Evolutionary conservation across 2,797 vertebrate species (phyloP).

Genomic region (Ptychobarbus kaznakovi): DNA sequence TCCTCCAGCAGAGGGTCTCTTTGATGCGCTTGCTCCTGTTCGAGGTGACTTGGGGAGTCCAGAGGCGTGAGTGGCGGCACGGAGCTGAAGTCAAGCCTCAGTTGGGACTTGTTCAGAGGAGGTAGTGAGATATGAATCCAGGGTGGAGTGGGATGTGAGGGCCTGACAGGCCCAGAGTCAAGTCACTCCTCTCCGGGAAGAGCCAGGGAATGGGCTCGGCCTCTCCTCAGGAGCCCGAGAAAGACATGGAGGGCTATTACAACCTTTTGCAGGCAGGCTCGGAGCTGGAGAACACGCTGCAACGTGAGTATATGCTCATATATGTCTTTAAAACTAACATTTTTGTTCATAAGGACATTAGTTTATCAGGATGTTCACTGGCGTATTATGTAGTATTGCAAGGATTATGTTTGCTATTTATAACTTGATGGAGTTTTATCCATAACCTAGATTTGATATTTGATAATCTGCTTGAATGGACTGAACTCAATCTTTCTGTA

Average conservation of each 20-base stretch:
- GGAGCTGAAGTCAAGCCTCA: constrained; percentile 44
- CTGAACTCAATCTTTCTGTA: neutral
- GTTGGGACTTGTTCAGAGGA: constrained; percentile 28
- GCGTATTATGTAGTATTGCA: constrained; percentile 28
- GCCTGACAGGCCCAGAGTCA: constrained; percentile 38
- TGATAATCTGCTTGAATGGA: constrained; percentile 19
- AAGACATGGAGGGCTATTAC: constrained; percentile 87
- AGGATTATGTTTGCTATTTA: constrained; percentile 72
- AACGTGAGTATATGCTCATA: constrained; percentile 79
- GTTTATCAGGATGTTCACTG: constrained; percentile 24
- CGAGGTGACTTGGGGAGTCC: constrained; percentile 69
- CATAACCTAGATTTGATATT: constrained; percentile 51
- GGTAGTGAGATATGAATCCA: constrained; percentile 38
- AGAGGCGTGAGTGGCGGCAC: constrained; percentile 13
- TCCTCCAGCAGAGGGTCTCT: constrained; percentile 35
- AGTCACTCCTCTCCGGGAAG: constrained; percentile 25
- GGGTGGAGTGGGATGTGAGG: constrained; percentile 70
- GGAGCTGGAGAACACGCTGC: constrained; percentile 81
- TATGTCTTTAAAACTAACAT: neutral
- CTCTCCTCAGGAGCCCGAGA: constrained; percentile 73
- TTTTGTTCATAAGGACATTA: neutral
- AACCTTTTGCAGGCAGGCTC: constrained; percentile 84
- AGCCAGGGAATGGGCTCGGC: constrained; percentile 76
- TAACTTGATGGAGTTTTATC: constrained; percentile 63
- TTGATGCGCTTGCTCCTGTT: constrained; percentile 63